phyloP scores from a whole-genome alignment of 2,888 invertebrate genomes.

The Heliconius charithonia region DNA sequence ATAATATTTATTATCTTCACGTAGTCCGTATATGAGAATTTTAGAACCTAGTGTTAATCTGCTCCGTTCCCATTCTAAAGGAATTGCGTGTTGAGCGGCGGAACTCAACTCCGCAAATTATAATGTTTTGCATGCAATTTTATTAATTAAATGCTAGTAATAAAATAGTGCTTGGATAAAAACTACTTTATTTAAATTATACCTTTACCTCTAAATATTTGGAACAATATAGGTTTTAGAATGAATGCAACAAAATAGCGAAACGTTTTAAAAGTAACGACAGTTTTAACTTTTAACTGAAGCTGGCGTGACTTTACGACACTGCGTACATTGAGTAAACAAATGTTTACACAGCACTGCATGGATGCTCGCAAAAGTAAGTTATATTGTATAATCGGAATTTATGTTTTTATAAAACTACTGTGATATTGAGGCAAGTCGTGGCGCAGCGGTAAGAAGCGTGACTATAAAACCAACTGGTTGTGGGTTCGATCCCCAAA shows the following conservation, averaged over 20 bases:
- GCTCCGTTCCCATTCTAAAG: too few relatives aligned
- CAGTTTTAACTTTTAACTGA: conserved; percentile 22
- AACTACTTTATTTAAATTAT: background rate
- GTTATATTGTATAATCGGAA: background rate
- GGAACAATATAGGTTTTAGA: conserved; percentile 18
- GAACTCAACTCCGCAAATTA: too few relatives aligned
- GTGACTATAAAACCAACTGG: too few relatives aligned
- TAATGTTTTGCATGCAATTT: background rate
- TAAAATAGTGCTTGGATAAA: background rate
- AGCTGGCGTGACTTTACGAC: conserved; percentile 21
- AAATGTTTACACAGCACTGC: conserved; percentile 15
- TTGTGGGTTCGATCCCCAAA: too few relatives aligned
- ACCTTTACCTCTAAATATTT: background rate
- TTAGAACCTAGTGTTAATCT: too few relatives aligned
- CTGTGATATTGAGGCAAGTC: too few relatives aligned
- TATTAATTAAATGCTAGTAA: background rate
- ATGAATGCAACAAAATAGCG: conserved; percentile 24
- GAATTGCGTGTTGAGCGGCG: too few relatives aligned
- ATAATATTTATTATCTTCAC: background rate
- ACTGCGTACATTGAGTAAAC: conserved; percentile 16
- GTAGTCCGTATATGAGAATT: too few relatives aligned
- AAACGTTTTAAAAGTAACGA: conserved; percentile 21
- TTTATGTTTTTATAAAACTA: background rate
- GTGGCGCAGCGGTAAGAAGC: too few relatives aligned
- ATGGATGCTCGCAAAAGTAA: background rate